A percentile compares a stretch with the other conserved stretches of the same genome.
Evolutionary conservation across 2,113 vertebrate genomes (phyloP).

Genomic region (Anhinga anhinga): DNA sequence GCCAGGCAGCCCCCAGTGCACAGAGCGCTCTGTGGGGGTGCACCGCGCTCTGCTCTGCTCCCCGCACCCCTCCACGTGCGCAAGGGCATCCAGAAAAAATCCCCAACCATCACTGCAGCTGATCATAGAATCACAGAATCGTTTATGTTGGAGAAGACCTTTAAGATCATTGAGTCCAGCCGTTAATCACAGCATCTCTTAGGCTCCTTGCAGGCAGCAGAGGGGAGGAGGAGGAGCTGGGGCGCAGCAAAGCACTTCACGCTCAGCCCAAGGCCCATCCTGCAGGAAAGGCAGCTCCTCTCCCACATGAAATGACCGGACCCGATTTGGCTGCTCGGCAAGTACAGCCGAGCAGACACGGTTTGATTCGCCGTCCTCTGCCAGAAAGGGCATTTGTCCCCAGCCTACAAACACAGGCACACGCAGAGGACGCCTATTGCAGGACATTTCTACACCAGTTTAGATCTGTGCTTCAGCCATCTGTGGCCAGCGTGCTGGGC

Average conservation of each 20-base stretch:
- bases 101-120: background rate
- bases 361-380: background rate
- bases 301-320: background rate
- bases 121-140: background rate
- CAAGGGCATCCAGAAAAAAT: background rate
- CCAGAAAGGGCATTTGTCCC: background rate
- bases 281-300: background rate
- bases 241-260: background rate
- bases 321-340: background rate
- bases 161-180: background rate
- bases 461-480: background rate
- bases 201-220: background rate
- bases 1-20: background rate
- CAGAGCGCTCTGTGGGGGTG: too few species aligned
- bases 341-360: background rate
- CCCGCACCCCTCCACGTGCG: background rate
- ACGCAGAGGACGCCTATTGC: background rate
- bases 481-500: rapidly evolving
- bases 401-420: background rate
- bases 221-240: background rate
- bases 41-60: background rate
- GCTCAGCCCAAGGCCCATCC: background rate
- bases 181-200: background rate
- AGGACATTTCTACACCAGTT: rapidly evolving
- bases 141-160: background rate